Base-by-base conservation (phyloP, 2,797 vertebrate genomes). In the Microchirus variegatus region DNA sequence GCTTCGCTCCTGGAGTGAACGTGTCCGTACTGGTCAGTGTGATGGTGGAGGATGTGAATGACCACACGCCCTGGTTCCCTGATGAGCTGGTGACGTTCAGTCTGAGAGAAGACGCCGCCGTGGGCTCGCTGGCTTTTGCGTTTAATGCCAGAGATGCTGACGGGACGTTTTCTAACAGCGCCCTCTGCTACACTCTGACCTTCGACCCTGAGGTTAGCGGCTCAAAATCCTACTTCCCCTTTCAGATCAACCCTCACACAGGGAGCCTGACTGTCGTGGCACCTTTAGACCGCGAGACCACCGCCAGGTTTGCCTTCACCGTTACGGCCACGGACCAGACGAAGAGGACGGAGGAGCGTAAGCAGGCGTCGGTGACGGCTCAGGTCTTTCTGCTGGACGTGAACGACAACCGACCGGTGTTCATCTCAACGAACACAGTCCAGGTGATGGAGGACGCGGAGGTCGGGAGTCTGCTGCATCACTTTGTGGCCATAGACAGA, bases 141-240 rank as follows among this genome's bases (percentile, higher is more conserved):
- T 97, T 97, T 80, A 84, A 95, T 17, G 96, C 96, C 68, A 94
- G 90, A 64, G 97, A 98, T 1, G 92, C 86, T 0, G 97, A 99
- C 1, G 95, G 95, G 35, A 91, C 92, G 53, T 91, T 94, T 77
- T 47, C 85, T 7, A 96, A 97, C 87, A 95, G 95, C 18, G 93
- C 86, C 66, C 73, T 98, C 52, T 88, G 78, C 10, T 98, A 98
- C 87, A 87, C 87, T 10, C 68, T 98, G 52, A 86, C 85, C 72
- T 83, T 63, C 9, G 90, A 82, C 69, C n/a, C 63, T 11, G 55
- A 65, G 0, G 10, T 43, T 1, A 51, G 70, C 1, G 3, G 15
- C 3, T 59, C 68, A 1, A 19, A 71, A 0, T 42, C 73, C 1
- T 70, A 63, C 9, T 77, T 93, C 70, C 94, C 90, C 0, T 97